A percentile compares a stretch with the other conserved stretches of the same genome.
Evolutionary conservation across 2,888 invertebrate species (phyloP).

Genomic region (Rambutsinella grinnellia): DNA sequence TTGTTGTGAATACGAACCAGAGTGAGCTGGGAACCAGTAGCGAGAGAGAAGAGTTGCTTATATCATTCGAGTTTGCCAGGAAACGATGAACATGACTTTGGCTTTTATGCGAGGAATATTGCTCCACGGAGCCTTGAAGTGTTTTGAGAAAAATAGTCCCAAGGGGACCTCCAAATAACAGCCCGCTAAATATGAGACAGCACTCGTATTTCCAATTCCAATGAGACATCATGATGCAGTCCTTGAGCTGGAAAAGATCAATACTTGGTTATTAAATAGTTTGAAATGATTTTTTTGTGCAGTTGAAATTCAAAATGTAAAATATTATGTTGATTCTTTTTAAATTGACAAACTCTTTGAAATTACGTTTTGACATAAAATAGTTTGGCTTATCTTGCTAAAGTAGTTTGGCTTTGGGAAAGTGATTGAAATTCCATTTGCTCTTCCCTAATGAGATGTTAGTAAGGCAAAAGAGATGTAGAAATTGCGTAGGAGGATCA

Average conservation of each 20-base stretch:
- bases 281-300: no score
- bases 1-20: slow-evolving; percentile 53
- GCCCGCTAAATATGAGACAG: slow-evolving; percentile 25
- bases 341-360: background rate
- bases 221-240: slow-evolving; percentile 5
- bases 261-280: no score
- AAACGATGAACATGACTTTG: background rate
- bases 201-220: slow-evolving; percentile 44
- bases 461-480: no score
- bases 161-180: slow-evolving; percentile 30
- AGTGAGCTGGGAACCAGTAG: slow-evolving; percentile 41
- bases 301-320: no score
- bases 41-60: slow-evolving; percentile 17
- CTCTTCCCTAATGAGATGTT: no score
- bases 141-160: slow-evolving; percentile 29
- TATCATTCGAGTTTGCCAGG: background rate
- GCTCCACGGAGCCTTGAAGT: slow-evolving; percentile 6
- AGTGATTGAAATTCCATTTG: no score
- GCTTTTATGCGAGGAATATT: background rate
- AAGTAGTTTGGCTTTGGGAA: background rate
- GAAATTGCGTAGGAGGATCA: background rate
- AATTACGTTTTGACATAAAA: background rate
- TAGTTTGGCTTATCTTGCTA: background rate
- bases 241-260: background rate
- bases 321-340: no score